A percentile compares a stretch with the other conserved stretches of the same genome.
phyloP scores from a whole-genome alignment of 2,888 invertebrate genomes.

The Oxyscelio sp. region DNA sequence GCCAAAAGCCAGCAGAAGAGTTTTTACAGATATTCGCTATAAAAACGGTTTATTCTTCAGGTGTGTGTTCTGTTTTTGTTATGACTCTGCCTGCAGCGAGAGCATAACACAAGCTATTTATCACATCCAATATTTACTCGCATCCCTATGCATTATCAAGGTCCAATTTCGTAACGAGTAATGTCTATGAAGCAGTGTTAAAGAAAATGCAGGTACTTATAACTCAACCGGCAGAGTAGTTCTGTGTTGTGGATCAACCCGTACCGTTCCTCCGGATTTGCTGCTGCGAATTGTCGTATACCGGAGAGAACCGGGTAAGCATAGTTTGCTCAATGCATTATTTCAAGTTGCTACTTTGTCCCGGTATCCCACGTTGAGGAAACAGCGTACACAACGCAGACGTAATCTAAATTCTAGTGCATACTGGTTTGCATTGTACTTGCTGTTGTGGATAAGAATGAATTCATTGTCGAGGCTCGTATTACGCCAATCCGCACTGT shows the following conservation, averaged over 20 bases:
- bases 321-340: conserved; percentile 74
- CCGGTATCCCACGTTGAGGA: conserved; percentile 68
- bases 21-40: too few species aligned
- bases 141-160: conserved; percentile 44
- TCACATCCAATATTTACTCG: conserved; percentile 42
- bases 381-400: conserved; percentile 63
- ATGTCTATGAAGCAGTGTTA: conserved; percentile 49
- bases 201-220: conserved; percentile 86
- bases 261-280: conserved; percentile 77
- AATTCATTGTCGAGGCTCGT: conserved; percentile 59
- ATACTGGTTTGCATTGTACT: conserved; percentile 62
- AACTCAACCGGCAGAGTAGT: conserved; percentile 88
- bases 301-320: conserved; percentile 55
- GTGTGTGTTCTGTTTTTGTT: too few species aligned
- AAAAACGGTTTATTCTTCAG: too few species aligned
- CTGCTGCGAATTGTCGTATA: conserved; percentile 59
- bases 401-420: conserved; percentile 69
- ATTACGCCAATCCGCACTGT: conserved; percentile 44
- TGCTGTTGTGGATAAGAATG: conserved; percentile 62
- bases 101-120: conserved; percentile 22
- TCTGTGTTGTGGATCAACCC: conserved; percentile 82
- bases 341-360: conserved; percentile 74
- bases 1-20: too few species aligned
- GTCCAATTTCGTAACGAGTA: conserved; percentile 59
- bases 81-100: too few species aligned